Conservation (phyloP, 2,888 invertebrate species). For the Orthosia gracilis region DNA sequence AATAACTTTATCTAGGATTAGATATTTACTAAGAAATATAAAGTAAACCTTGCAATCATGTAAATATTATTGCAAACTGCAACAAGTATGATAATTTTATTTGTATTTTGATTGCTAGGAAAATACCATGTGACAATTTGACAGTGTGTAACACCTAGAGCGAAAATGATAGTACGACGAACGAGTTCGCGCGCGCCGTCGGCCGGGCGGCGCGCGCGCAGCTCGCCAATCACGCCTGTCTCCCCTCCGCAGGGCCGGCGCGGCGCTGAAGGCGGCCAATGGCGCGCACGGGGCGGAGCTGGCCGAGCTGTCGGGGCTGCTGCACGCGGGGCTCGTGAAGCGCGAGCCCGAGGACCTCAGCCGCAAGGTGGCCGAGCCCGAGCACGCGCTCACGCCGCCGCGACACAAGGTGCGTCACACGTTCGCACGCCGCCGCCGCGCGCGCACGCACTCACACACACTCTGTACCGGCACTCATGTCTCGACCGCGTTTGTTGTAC, state of each 20-base stretch:
- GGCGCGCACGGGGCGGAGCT: conserved; percentile 93
- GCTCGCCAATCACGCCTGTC: conserved; percentile 87
- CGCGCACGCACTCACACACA: conserved; percentile 90
- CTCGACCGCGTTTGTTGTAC: conserved; percentile 91
- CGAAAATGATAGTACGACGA: conserved; percentile 79
- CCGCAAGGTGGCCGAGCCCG: conserved; percentile 92
- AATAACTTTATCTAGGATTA: conserved; percentile 60
- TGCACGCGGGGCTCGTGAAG: conserved; percentile 94
- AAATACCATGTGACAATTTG: conserved; percentile 76
- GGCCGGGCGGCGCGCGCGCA: conserved; percentile 84
- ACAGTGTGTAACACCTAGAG: conserved; percentile 76
- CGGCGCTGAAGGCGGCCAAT: conserved; percentile 92
- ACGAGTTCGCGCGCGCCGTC: conserved; percentile 80
- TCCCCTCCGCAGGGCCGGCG: conserved; percentile 93
- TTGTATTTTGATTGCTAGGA: conserved; percentile 71
- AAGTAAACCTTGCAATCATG: conserved; percentile 65
- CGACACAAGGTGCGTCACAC: conserved; percentile 93
- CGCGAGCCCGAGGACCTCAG: conserved; percentile 96
- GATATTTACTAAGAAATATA: conserved; percentile 58
- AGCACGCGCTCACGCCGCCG: conserved; percentile 92
- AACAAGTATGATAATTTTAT: conserved; percentile 76
- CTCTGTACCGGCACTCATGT: conserved; percentile 90
- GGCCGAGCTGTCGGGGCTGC: conserved; percentile 92
- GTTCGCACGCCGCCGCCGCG: conserved; percentile 90
- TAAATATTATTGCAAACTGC: conserved; percentile 69